A percentile compares a stretch with the other conserved stretches of the same genome.
Evolutionary conservation across 2,888 invertebrate species (phyloP).

Genomic region (Caenorhabditis becei): DNA sequence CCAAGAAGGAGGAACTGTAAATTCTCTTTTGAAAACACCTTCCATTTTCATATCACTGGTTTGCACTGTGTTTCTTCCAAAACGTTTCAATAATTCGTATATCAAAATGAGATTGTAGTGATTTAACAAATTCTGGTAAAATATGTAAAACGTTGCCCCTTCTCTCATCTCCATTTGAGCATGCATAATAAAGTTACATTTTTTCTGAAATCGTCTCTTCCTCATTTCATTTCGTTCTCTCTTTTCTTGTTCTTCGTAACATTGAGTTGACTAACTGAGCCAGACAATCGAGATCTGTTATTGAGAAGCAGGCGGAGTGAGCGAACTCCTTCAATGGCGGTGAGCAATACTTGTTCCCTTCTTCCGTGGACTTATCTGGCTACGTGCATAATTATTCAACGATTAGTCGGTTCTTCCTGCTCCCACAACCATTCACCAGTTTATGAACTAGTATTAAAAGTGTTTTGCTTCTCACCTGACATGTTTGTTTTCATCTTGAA

Average conservation of each 20-base stretch:
- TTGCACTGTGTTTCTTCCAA: conserved; percentile 16
- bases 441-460: not conserved
- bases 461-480: not conserved
- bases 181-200: not conserved
- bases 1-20: conserved; percentile 55
- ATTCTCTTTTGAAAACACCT: not conserved
- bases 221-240: not conserved
- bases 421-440: conserved; percentile 9
- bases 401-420: conserved; percentile 27
- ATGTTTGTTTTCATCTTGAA: not conserved
- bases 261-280: not conserved
- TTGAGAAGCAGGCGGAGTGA: not conserved
- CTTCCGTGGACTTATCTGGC: conserved; percentile 39
- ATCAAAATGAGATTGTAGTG: not conserved
- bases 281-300: conserved; percentile 8
- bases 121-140: too few relatives aligned
- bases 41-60: conserved; percentile 27
- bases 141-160: not conserved
- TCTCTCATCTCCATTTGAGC: not conserved
- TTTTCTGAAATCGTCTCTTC: not conserved
- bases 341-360: conserved; percentile 11
- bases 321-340: conserved; percentile 18
- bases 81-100: not conserved
- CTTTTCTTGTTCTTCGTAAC: conserved; percentile 2
- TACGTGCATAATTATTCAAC: conserved; percentile 48